A percentile compares a stretch with the other conserved stretches of the same genome.
phyloP scores from a whole-genome alignment of 2,888 invertebrate genomes.

The Parnassius glacialis region DNA sequence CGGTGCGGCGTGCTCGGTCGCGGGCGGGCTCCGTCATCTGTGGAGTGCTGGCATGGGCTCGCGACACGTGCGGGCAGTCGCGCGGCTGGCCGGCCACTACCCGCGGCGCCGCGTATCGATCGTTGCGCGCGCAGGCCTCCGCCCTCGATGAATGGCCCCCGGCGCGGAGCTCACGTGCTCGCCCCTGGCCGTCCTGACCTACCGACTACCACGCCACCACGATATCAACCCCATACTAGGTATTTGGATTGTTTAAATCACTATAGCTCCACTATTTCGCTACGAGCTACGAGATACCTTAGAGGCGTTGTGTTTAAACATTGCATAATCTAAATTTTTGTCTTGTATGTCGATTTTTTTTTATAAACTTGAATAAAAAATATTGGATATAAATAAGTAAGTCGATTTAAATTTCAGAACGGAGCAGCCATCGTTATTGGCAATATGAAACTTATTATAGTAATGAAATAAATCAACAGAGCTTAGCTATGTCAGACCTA shows the following conservation, averaged over 20 bases:
- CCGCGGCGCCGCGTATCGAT: conserved; percentile 58
- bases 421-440: no score
- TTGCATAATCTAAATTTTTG: no score
- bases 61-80: conserved; percentile 57
- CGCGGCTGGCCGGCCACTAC: conserved; percentile 70
- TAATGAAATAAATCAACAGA: no score
- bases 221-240: conserved; percentile 9
- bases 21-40: conserved; percentile 80
- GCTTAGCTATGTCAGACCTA: no score
- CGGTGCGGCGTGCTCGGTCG: conserved; percentile 57
- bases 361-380: no score
- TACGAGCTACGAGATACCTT: no score
- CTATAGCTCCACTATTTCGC: no score
- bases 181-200: conserved; percentile 36
- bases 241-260: conserved; percentile 11
- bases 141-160: conserved; percentile 71
- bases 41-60: conserved; percentile 72
- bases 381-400: no score
- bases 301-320: no score
- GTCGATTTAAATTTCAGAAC: no score
- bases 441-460: no score
- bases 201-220: conserved; percentile 41
- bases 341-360: no score
- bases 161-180: conserved; percentile 73
- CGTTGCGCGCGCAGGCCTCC: conserved; percentile 66